Evolutionary conservation across 2,113 vertebrate species (phyloP), one percentile per base, ranked within the genome.

Genomic region (Chionodraco myersi): DNA sequence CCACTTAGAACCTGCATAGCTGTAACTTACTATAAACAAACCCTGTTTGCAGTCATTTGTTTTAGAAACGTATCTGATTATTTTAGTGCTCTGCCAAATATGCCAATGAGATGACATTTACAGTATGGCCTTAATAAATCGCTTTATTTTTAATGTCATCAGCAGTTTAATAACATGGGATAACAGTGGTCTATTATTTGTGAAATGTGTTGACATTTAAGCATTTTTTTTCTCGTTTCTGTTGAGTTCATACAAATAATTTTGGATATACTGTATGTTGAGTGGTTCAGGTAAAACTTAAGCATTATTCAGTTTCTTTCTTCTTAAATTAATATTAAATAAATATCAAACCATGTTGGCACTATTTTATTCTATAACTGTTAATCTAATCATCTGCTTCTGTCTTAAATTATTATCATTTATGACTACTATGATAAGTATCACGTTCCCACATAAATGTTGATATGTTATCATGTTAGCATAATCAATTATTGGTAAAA

Each of bases 371-470:
- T 11, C 41, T 30, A 30, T 30, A 30, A 30, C 30, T 30, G 30
- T 30, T 30, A 30, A 63, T 63, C 75, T 78, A 57, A 86, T 85
- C 58, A 18, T 44, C 44, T 53, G 14, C 47, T 59, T 63, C 75
- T 64, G 72, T 77, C 77, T 84, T 78, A 53, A 84, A 83, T 59
- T 16, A 72, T 10, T 36, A n/a, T 18, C 8, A 18, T 15, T 47
- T 57, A 26, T 18, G 5, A 51, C 16, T 30, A 51, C 16, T 30
- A 4, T 30, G 30, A 30, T 30, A 30, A 30, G 30, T 30, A 30
- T 30, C 30, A 30, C 30, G 30, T 30, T 30, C 30, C 30, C 30
- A 30, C 30, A 30, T 30, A 30, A 30, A 30, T 30, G 30, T 4
- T 30, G 30, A 30, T 30, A 30, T 30, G 30, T 30, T 30, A 30